Evolutionary conservation across 2,797 vertebrate genomes (phyloP).

Genomic region (Gymnoscopelus braueri): DNA sequence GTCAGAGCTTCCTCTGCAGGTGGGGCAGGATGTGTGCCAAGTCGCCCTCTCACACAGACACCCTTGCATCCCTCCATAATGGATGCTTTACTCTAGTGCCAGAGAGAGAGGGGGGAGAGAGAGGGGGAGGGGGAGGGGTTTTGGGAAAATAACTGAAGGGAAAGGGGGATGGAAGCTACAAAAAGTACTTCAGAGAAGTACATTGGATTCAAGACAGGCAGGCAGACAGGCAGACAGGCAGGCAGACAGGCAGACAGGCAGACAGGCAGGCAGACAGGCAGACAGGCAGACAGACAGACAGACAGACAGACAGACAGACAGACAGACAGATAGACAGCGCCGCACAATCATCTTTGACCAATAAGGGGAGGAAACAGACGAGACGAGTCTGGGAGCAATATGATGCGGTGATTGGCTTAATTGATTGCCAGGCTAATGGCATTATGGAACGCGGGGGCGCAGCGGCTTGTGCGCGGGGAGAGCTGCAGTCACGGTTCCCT

Average conservation of each 20-base stretch:
- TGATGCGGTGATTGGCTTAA: constrained; percentile 70
- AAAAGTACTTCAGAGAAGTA: constrained; percentile 1
- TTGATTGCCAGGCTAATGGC: constrained; percentile 71
- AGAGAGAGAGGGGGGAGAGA: constrained; percentile 65
- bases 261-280: not conserved
- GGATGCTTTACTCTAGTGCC: constrained; percentile 84
- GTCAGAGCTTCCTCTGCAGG: constrained; percentile 88
- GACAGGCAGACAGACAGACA: constrained; percentile 33
- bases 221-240: constrained; percentile 13
- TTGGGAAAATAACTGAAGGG: constrained; percentile 49
- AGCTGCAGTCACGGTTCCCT: constrained; percentile 18
- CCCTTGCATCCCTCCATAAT: constrained; percentile 86
- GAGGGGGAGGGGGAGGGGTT: not conserved
- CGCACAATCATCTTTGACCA: constrained; percentile 71
- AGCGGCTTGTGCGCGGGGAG: constrained; percentile 31
- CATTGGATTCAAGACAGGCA: no score
- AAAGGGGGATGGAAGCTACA: constrained; percentile 52
- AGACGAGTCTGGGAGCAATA: constrained; percentile 71
- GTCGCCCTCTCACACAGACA: constrained; percentile 83
- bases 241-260: no score
- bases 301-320: constrained; percentile 21
- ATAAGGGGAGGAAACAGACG: constrained; percentile 73
- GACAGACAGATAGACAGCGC: constrained; percentile 43
- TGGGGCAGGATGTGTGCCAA: constrained; percentile 83
- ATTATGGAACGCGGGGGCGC: constrained; percentile 51